phyloP scores from a whole-genome alignment of 2,113 vertebrate genomes.

The Scophthalmus maximus region DNA sequence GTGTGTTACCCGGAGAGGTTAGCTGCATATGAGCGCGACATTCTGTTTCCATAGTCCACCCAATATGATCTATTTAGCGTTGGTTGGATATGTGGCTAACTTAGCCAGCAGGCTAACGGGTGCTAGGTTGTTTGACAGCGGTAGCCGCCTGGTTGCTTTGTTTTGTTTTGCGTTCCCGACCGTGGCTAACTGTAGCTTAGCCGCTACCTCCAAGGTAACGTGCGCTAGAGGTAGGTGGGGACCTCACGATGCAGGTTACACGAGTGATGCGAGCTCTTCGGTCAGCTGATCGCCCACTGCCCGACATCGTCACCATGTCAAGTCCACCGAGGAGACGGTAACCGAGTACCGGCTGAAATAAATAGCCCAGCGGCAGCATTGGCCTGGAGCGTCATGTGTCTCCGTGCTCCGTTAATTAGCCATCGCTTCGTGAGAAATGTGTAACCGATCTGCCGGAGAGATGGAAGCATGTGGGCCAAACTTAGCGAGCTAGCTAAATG shows the following conservation, averaged over 20 bases:
- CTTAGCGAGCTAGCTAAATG: conserved; percentile 54
- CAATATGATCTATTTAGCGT: conserved; percentile 1
- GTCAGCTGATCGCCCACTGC: conserved; percentile 4
- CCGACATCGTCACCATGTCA: conserved; percentile 36
- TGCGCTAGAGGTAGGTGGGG: not conserved
- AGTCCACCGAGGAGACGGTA: conserved; percentile 4
- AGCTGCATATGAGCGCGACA: not conserved
- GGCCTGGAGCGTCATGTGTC: conserved; percentile 46
- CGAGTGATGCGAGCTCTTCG: not conserved
- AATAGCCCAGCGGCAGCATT: conserved; percentile 35
- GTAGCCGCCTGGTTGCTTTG: conserved; percentile 56
- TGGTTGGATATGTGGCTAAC: conserved; percentile 45
- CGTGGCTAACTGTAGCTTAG: conserved; percentile 21
- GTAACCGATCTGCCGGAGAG: conserved; percentile 68
- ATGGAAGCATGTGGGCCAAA: conserved; percentile 72
- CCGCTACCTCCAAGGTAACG: not conserved
- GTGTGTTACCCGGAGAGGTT: not conserved
- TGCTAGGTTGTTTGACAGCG: conserved; percentile 31
- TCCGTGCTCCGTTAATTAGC: conserved; percentile 46
- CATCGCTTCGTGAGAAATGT: conserved; percentile 58
- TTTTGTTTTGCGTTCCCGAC: conserved; percentile 61
- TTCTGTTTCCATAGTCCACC: conserved; percentile 37
- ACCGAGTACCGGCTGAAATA: conserved; percentile 15
- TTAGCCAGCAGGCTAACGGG: conserved; percentile 55
- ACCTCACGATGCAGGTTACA: not conserved